Base-by-base conservation (phyloP, 2,113 vertebrate genomes). In the Acinonyx jubatus region DNA sequence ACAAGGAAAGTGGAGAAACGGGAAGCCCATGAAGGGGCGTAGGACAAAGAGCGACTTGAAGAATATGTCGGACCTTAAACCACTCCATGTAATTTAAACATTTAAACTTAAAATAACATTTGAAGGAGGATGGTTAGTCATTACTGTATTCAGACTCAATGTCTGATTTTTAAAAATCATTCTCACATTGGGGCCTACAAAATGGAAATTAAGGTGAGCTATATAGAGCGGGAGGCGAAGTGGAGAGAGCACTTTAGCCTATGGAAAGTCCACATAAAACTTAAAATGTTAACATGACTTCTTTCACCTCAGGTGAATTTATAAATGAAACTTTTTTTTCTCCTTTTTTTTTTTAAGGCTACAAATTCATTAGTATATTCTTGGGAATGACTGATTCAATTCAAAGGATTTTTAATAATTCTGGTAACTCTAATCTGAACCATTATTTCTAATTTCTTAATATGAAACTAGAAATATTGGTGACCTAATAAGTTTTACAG, bases 361-460 rank as follows among this genome's bases (percentile, higher is more conserved):
- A 97, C 98, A 99, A 98, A 99, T 98, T 99, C 98, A 97, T 98
- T 98, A 98, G 97, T 97, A 96, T 98, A 96, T 99, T 98, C 98
- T 96, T 90, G 84, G 98, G 97, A 98, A 98, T 0, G 19, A 97
- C 97, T 98, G 98, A 98, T 93, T 98, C 98, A 97, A 99, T 98
- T 99, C 98, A 99, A 99, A 99, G 97, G 96, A 97, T 97, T 98
- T 98, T 99, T 98, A 97, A 98, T 98, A 98, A 99, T 99, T 98
- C 98, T 98, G 98, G 98, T 98, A 99, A 99, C 98, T 97, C 97
- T 99, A 99, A 98, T 99, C 98, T 98, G 98, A 97, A 98, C 98
- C 99, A 98, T 99, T 99, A 99, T 98, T 99, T 99, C 98, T 99
- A 99, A 99, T 99, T 98, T 98, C 97, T 98, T 98, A 97, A 98